Evolutionary conservation across 2,113 vertebrate genomes (phyloP), one percentile per base, ranked within the genome.

Genomic region (Chaetodon auriga): DNA sequence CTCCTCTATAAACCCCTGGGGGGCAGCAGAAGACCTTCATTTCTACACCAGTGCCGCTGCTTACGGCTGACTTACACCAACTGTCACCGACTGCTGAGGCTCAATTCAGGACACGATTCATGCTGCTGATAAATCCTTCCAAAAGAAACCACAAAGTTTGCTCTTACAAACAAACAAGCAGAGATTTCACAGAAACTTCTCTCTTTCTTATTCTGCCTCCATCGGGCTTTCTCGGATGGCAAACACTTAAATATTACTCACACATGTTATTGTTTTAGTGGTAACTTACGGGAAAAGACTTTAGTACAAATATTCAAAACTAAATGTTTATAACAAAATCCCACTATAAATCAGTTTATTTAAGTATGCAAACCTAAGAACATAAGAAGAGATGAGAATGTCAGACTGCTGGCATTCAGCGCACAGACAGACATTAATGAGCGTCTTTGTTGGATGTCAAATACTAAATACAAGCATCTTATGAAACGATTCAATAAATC

Each of bases 1-100:
- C 38, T 55, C 75, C 65, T 18, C 16, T 36, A 4, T 38, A 8
- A 68, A 46, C 91, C 94, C 82, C 93, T 91, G 84, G 93, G 89
- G 94, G 93, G 94, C 94, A 95, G 93, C 94, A 95, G 86, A 94
- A 90, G 88, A 92, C 94, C 88, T 95, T 83, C 46, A 76, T 87
- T 88, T 65, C 58, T 53, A 14, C 41, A 9, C 12, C 41, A 53
- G 63, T 6, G 14, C 43, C 41, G 68, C 88, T 84, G 69, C 77
- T 86, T 80, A 64, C 9, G 18, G 63, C 81, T 85, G 87, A 83
- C 77, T 83, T 89, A 73, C 25, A 61, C 58, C 80, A 36, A 58
- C 79, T 85, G 82, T 78, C 85, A 82, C 72, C 68, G 49, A 61
- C 61, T 64, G 62, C 82, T 69, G 49, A 87, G 43, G 12, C 76